Conservation (phyloP, 2,113 vertebrate species). For the Gnathonemus echidnorhynchus region DNA sequence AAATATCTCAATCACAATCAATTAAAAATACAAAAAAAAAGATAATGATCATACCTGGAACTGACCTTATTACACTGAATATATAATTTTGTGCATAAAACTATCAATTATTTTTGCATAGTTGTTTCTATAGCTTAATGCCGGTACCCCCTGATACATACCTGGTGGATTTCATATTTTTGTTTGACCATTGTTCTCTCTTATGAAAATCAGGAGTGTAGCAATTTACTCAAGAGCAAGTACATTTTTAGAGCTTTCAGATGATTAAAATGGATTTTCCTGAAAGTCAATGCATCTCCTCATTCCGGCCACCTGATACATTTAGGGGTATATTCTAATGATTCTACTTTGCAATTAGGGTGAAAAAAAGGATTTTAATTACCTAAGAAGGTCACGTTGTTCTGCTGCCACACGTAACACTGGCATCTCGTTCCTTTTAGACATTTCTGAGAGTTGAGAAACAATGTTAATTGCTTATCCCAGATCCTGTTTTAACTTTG, state of each 20-base stretch:
- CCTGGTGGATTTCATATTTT: slow-evolving; percentile 64
- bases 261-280: slow-evolving; percentile 65
- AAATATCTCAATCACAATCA: neutral
- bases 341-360: slow-evolving; percentile 74
- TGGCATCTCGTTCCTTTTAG: slow-evolving; percentile 48
- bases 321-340: slow-evolving; percentile 67
- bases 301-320: slow-evolving; percentile 54
- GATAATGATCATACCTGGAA: neutral
- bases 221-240: slow-evolving; percentile 67
- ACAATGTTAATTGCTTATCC: slow-evolving; percentile 67
- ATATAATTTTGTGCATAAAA: neutral
- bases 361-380: slow-evolving; percentile 71
- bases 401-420: slow-evolving; percentile 59
- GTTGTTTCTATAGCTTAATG: slow-evolving; percentile 34
- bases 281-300: slow-evolving; percentile 38
- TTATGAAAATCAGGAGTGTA: slow-evolving; percentile 56
- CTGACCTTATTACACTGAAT: neutral
- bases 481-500: slow-evolving; percentile 63
- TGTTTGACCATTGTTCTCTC: slow-evolving; percentile 57
- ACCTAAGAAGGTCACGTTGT: slow-evolving; percentile 71
- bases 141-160: slow-evolving; percentile 59
- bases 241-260: slow-evolving; percentile 70
- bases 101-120: neutral
- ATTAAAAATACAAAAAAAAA: neutral
- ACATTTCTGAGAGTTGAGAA: slow-evolving; percentile 53